Conservation (phyloP, 1,140 invertebrate species). For the Globodera ellingtonae region DNA sequence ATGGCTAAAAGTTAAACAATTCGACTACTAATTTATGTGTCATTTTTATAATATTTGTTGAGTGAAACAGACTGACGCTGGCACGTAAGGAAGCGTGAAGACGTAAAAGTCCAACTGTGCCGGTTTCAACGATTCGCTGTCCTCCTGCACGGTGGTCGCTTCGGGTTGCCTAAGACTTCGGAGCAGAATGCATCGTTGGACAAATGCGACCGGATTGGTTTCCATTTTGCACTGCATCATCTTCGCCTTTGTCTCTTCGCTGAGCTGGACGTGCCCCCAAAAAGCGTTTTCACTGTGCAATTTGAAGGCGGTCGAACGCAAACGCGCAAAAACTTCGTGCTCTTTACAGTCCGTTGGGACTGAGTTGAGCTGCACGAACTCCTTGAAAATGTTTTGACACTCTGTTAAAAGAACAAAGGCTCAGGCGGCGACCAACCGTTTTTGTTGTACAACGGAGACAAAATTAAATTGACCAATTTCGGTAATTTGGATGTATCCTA, state of each 20-base stretch:
- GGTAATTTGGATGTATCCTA: too few relatives aligned
- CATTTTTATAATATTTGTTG: too few relatives aligned
- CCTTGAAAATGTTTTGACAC: not conserved
- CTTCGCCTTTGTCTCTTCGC: constrained; percentile 3
- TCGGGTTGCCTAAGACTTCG: not conserved
- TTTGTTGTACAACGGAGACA: not conserved
- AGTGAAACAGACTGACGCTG: not conserved
- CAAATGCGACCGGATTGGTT: constrained; percentile 14
- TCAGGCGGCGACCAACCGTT: too few relatives aligned
- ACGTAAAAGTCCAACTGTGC: not conserved
- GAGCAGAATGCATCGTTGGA: not conserved
- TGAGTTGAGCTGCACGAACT: not conserved
- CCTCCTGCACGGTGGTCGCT: not conserved
- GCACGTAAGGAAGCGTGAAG: constrained; percentile 16
- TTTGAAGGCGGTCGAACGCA: constrained; percentile 3
- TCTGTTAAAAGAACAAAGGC: not conserved
- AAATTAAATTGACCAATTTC: not conserved
- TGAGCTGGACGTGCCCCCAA: not conserved
- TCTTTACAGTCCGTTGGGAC: not conserved
- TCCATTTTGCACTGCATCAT: constrained; percentile 19
- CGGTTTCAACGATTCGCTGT: not conserved
- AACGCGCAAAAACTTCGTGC: not conserved
- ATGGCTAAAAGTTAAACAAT: constrained; percentile 10
- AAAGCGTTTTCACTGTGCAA: not conserved
- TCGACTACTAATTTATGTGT: not conserved